These are phyloP conservation scores for Elegia similella DNA, from an alignment of 2,888 invertebrate genomes.

Conservation along the genomic window DNA sequence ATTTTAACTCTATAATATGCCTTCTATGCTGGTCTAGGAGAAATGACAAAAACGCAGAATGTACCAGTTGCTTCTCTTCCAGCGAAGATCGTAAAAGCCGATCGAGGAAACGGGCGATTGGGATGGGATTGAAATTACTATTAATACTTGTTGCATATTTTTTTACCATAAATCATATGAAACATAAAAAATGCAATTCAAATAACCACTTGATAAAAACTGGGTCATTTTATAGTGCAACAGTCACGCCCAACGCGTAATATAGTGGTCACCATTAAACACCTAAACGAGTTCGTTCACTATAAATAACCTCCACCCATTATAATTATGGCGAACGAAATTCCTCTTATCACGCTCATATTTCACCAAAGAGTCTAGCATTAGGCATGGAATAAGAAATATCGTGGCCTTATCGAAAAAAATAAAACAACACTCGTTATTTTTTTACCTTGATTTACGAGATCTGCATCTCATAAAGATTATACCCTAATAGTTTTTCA, in stretches of 20 bases:
- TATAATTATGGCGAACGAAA: constrained; percentile 74
- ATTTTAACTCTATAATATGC: too few species aligned
- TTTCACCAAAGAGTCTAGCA: constrained; percentile 66
- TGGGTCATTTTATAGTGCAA: constrained; percentile 49
- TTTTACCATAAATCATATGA: constrained; percentile 3
- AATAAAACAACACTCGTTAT: constrained; percentile 54
- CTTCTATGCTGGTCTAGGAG: too few species aligned
- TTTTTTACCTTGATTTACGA: constrained; percentile 69
- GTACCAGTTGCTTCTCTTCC: too few species aligned
- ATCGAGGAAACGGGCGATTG: too few species aligned
- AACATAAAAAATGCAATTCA: constrained; percentile 19
- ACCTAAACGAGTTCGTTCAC: constrained; percentile 64
- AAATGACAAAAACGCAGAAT: too few species aligned
- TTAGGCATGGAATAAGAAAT: constrained; percentile 58
- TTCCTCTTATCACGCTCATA: constrained; percentile 74
- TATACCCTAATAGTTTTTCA: too few species aligned
- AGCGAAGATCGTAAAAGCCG: too few species aligned
- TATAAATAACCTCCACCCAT: constrained; percentile 68
- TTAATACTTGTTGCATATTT: background rate
- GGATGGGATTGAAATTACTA: too few species aligned
- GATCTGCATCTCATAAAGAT: constrained; percentile 33
- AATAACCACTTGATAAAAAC: constrained; percentile 37
- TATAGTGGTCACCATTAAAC: constrained; percentile 77
- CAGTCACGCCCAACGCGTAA: constrained; percentile 62
- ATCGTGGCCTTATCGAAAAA: constrained; percentile 40